phyloP scores from a whole-genome alignment of 1,140 invertebrate genomes.

The Gryllus bimaculatus region DNA sequence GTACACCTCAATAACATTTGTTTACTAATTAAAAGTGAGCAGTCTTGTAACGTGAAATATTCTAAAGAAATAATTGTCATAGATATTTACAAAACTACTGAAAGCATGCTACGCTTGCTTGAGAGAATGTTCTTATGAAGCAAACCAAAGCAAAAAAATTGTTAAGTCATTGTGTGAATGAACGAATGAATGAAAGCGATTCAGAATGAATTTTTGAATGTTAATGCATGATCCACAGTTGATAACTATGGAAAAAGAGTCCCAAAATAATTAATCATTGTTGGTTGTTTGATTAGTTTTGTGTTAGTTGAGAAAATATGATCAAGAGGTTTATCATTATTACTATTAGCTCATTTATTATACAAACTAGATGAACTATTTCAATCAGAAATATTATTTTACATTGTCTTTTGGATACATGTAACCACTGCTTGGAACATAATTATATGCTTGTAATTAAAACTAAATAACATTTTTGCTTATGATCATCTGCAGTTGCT shows the following conservation, averaged over 20 bases:
- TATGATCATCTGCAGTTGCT: not conserved
- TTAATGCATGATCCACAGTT: not conserved
- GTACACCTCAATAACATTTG: no score
- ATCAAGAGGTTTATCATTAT: not conserved
- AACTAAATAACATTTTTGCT: no score
- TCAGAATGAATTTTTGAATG: not conserved
- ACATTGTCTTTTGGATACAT: not conserved
- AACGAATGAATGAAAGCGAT: not conserved
- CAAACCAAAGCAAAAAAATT: not conserved
- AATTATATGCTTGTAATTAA: not conserved
- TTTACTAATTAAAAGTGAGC: no score
- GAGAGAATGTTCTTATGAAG: not conserved
- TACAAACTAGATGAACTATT: not conserved
- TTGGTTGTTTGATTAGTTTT: constrained; percentile 2
- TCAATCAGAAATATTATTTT: not conserved
- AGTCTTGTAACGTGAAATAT: no score
- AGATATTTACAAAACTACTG: no score
- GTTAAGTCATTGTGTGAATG: not conserved
- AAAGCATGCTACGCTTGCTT: no score
- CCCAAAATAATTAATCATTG: not conserved
- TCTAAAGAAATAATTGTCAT: no score
- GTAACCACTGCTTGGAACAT: not conserved
- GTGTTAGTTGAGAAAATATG: not conserved
- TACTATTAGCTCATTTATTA: not conserved
- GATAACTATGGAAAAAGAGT: not conserved